Evolutionary conservation across 2,888 invertebrate genomes (phyloP).

Genomic region (Lycophotia porphyrea): DNA sequence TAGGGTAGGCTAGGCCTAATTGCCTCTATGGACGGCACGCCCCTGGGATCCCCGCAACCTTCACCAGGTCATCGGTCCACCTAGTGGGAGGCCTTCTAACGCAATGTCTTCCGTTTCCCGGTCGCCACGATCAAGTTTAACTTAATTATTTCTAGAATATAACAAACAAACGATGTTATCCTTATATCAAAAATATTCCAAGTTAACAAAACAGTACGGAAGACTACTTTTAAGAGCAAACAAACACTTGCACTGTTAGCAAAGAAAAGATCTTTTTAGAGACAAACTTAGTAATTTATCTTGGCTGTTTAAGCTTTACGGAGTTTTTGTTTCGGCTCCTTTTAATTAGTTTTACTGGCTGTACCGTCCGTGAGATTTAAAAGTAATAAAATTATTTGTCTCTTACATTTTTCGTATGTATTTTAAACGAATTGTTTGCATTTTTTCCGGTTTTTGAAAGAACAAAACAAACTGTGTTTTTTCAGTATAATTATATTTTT

Average conservation of each 20-base stretch:
- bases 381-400: conserved; percentile 77
- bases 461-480: conserved; percentile 27
- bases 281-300: conserved; percentile 85
- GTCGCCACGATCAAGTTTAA: too few species aligned
- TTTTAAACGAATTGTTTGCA: conserved; percentile 51
- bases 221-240: conserved; percentile 24
- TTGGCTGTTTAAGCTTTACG: conserved; percentile 78
- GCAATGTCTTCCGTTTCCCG: too few species aligned
- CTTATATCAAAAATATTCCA: conserved; percentile 4
- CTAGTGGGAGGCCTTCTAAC: too few species aligned
- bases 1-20: too few species aligned
- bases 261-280: conserved; percentile 70
- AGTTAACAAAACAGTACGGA: conserved; percentile 19
- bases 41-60: too few species aligned
- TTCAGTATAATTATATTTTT: neutral
- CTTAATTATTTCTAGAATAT: neutral
- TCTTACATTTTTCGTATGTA: conserved; percentile 55
- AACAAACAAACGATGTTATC: neutral
- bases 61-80: too few species aligned
- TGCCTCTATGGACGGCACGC: too few species aligned
- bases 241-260: conserved; percentile 43
- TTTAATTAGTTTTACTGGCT: conserved; percentile 84
- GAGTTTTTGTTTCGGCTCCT: conserved; percentile 78
- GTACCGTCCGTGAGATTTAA: conserved; percentile 76
- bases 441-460: conserved; percentile 24